Percentiles rank a stretch among this genome's conserved stretches.
Evolutionary conservation across 2,113 vertebrate genomes (phyloP).

Genomic region (Pipa parva): DNA sequence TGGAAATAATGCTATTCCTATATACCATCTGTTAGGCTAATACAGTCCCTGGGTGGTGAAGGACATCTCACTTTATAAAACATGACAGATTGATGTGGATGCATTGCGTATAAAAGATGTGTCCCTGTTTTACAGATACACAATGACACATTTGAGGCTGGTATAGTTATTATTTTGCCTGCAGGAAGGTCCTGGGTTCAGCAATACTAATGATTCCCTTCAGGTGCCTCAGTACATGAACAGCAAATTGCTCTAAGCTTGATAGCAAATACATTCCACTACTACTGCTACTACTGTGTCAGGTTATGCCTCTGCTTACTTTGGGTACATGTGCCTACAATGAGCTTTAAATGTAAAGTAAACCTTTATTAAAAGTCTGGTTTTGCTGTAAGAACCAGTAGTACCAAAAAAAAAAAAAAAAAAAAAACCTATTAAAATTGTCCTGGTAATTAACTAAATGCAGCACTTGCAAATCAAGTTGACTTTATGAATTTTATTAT

Average conservation of each 20-base stretch:
- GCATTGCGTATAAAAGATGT: neutral
- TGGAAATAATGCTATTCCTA: neutral
- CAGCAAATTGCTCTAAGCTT: conserved; percentile 23
- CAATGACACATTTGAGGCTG: neutral
- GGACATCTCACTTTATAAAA: neutral
- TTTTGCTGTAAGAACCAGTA: no score
- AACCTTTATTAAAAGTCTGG: no score
- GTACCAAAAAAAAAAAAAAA: no score
- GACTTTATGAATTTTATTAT: no score
- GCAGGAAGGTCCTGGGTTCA: conserved; percentile 30
- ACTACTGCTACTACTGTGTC: neutral
- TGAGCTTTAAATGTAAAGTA: no score
- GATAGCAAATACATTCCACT: neutral
- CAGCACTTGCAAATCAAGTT: no score
- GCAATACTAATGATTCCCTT: conserved; percentile 28
- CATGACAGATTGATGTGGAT: conserved; percentile 9
- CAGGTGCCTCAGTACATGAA: neutral
- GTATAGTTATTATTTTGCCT: conserved; percentile 26
- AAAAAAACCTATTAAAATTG: no score
- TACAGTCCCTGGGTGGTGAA: conserved; percentile 13
- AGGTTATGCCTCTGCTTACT: neutral
- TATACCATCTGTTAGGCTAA: conserved; percentile 7
- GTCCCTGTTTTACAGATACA: neutral
- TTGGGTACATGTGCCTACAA: neutral
- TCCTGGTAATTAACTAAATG: no score